Evolutionary conservation across 2,888 invertebrate species (phyloP).

Genomic region (Ophion ventricosus): DNA sequence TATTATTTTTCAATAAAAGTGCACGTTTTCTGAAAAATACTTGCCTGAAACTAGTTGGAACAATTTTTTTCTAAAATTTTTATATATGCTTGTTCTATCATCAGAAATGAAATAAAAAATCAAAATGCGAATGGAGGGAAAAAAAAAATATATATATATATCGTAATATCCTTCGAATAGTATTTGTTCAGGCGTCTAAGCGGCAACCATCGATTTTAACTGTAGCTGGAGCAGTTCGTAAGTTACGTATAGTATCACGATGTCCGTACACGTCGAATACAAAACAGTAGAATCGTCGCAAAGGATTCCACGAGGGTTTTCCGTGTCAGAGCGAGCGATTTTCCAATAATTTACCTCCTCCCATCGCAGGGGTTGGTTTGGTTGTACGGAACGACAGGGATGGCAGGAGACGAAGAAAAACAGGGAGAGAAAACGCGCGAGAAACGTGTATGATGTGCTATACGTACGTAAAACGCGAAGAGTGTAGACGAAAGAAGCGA

Average conservation of each 20-base stretch:
- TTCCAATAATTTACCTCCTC: slow-evolving; percentile 81
- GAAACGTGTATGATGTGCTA: slow-evolving; percentile 37
- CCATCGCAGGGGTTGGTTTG: slow-evolving; percentile 12
- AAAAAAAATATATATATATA: slow-evolving; percentile 3
- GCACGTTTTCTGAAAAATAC: too few relatives aligned
- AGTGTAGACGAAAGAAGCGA: slow-evolving; percentile 55
- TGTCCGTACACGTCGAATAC: slow-evolving; percentile 49
- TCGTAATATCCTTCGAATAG: slow-evolving; percentile 16
- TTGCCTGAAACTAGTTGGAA: too few relatives aligned
- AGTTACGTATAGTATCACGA: slow-evolving; percentile 7
- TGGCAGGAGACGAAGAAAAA: slow-evolving; percentile 33
- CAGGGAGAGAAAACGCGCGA: slow-evolving; percentile 32
- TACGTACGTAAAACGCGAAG: slow-evolving; percentile 53
- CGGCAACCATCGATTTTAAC: not conserved
- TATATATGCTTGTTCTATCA: too few relatives aligned
- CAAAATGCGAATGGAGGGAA: slow-evolving; percentile 40
- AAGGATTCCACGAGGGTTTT: slow-evolving; percentile 56
- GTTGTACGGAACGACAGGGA: slow-evolving; percentile 7
- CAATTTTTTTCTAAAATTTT: too few relatives aligned
- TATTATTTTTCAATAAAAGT: too few relatives aligned
- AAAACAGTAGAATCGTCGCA: slow-evolving; percentile 54
- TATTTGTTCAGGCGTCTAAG: not conserved
- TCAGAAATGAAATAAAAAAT: not conserved
- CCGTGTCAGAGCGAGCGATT: slow-evolving; percentile 75
- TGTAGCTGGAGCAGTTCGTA: not conserved